phyloP scores from a whole-genome alignment of 2,888 invertebrate genomes.

The Pyrrhosoma nymphula region DNA sequence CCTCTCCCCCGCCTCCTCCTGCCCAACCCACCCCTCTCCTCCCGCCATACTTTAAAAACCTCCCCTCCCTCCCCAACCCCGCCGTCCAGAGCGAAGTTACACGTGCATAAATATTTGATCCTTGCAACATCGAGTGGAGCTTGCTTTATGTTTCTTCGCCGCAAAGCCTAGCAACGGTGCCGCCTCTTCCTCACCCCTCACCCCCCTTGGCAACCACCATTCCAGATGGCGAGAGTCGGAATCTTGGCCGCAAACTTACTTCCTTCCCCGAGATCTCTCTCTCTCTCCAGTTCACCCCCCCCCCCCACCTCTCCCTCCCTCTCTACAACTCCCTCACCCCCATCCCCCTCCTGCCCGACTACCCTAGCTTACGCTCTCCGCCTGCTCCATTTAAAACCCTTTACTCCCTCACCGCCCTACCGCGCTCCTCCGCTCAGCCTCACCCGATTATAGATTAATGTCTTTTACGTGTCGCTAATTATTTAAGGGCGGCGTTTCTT shows the following conservation, averaged over 20 bases:
- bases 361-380: not conserved
- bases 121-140: slow-evolving; percentile 25
- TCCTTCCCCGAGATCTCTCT: not conserved
- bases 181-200: not conserved
- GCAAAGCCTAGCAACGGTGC: not conserved
- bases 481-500: too few relatives aligned
- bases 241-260: not conserved
- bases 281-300: too few relatives aligned
- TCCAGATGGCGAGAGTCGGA: not conserved
- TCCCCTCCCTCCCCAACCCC: not conserved
- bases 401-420: too few relatives aligned
- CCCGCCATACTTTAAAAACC: slow-evolving; percentile 7
- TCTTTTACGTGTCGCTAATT: not conserved
- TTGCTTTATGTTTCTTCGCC: slow-evolving; percentile 14
- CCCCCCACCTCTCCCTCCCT: not conserved
- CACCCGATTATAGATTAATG: not conserved
- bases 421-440: not conserved
- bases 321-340: not conserved
- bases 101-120: slow-evolving; percentile 28
- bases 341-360: not conserved
- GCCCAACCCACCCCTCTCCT: not conserved
- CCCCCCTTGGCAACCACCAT: not conserved
- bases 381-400: slow-evolving; percentile 21
- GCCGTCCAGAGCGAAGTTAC: not conserved
- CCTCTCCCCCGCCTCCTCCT: not conserved